phyloP scores from a whole-genome alignment of 2,797 vertebrate genomes.

The Aldrovandia affinis region DNA sequence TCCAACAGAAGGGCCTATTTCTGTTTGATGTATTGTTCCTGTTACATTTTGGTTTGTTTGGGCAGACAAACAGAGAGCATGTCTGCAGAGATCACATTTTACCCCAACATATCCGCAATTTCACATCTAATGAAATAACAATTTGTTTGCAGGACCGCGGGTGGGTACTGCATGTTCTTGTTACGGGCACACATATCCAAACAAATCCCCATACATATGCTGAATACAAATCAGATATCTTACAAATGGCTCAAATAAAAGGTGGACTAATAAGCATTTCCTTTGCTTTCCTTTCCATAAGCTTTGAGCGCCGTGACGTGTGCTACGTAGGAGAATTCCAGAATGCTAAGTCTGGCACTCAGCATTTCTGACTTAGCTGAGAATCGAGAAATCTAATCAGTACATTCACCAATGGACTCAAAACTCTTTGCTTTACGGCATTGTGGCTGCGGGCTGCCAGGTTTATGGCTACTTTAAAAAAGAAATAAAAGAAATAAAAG shows the following conservation, averaged over 20 bases:
- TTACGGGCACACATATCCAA: slow-evolving; percentile 27
- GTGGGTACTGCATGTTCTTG: slow-evolving; percentile 34
- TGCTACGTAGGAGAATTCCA: neutral
- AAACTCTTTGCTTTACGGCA: slow-evolving; percentile 12
- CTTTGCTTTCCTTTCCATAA: too few species aligned
- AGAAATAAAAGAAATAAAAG: slow-evolving; percentile 5
- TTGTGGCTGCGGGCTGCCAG: neutral
- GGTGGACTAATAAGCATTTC: neutral
- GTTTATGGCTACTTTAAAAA: slow-evolving; percentile 18
- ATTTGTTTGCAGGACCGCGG: slow-evolving; percentile 20
- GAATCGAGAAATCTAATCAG: slow-evolving; percentile 9
- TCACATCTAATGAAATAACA: slow-evolving; percentile 42
- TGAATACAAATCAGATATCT: neutral
- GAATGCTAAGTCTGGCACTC: neutral
- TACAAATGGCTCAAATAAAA: neutral
- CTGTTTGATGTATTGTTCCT: slow-evolving; percentile 29
- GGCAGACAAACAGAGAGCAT: neutral
- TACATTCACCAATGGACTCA: slow-evolving; percentile 4
- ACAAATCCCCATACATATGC: neutral
- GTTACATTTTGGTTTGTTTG: slow-evolving; percentile 29
- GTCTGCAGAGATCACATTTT: slow-evolving; percentile 31
- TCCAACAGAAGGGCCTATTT: neutral
- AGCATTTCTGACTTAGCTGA: slow-evolving; percentile 1
- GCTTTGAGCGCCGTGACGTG: neutral
- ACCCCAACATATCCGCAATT: slow-evolving; percentile 29